Evolutionary conservation across 2,113 vertebrate species (phyloP).

Genomic region (Irena cyanogastra): DNA sequence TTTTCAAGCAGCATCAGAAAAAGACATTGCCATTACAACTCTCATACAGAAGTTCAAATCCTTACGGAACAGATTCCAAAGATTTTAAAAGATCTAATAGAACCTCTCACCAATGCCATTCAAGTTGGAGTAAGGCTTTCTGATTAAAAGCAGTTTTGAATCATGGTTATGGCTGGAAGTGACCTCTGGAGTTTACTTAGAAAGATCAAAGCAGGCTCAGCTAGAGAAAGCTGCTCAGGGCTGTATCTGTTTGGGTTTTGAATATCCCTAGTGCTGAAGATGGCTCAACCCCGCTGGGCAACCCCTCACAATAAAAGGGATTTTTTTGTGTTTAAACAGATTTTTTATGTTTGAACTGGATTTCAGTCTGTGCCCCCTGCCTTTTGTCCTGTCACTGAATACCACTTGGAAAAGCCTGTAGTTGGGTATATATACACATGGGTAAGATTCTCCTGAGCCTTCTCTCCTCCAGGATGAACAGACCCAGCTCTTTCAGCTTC

Average conservation of each 20-base stretch:
- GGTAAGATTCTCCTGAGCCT: background rate
- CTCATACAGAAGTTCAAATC: background rate
- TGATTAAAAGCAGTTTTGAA: background rate
- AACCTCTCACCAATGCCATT: background rate
- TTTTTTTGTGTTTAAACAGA: background rate
- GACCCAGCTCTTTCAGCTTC: background rate
- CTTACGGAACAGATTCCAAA: background rate
- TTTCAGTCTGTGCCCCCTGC: background rate
- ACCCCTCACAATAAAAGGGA: background rate
- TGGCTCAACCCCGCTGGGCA: background rate
- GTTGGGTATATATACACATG: background rate
- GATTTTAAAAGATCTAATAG: background rate
- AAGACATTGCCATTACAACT: background rate
- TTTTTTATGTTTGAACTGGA: background rate
- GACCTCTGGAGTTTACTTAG: background rate
- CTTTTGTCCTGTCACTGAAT: background rate
- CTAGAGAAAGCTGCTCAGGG: background rate
- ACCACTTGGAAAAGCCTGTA: background rate
- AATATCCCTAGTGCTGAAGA: background rate
- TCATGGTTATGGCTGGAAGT: background rate
- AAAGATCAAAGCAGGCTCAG: background rate
- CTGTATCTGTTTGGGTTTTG: background rate
- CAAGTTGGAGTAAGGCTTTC: background rate
- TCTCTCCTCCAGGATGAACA: background rate
- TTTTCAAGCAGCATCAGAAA: background rate